These are phyloP conservation scores for Digitonthophagus gazella DNA, from an alignment of 2,888 invertebrate species.

Conservation along the genomic window DNA sequence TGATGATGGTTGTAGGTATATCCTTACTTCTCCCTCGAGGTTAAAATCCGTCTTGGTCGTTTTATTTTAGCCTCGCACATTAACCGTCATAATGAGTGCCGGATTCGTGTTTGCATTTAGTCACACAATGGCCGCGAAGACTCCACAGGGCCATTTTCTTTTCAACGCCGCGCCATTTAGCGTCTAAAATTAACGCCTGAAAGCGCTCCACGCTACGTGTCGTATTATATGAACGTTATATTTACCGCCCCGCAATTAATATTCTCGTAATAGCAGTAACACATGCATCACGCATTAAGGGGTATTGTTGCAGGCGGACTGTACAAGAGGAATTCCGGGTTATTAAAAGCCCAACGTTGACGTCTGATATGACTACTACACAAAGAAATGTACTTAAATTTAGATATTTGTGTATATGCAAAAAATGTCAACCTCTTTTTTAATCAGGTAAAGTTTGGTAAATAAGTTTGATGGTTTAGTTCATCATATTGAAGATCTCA, in stretches of 20 bases:
- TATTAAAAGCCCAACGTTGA: background rate
- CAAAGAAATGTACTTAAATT: background rate
- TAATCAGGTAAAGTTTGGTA: background rate
- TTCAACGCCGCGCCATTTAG: background rate
- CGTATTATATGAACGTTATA: background rate
- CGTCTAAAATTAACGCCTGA: background rate
- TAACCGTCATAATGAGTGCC: background rate
- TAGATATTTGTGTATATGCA: no score
- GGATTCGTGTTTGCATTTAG: background rate
- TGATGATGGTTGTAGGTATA: background rate
- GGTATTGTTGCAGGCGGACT: slow-evolving; percentile 8
- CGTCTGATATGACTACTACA: background rate
- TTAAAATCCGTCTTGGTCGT: background rate
- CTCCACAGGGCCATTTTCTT: background rate
- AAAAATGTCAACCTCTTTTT: no score
- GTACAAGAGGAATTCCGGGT: background rate
- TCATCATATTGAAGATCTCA: background rate
- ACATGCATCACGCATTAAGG: slow-evolving; percentile 9
- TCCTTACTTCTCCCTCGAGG: background rate
- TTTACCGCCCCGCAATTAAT: slow-evolving; percentile 7
- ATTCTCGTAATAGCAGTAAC: slow-evolving; percentile 12
- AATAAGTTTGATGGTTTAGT: background rate
- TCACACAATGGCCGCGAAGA: background rate
- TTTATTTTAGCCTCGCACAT: background rate
- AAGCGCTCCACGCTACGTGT: background rate